phyloP scores from a whole-genome alignment of 2,797 vertebrate genomes.

The Labeo calbasu region DNA sequence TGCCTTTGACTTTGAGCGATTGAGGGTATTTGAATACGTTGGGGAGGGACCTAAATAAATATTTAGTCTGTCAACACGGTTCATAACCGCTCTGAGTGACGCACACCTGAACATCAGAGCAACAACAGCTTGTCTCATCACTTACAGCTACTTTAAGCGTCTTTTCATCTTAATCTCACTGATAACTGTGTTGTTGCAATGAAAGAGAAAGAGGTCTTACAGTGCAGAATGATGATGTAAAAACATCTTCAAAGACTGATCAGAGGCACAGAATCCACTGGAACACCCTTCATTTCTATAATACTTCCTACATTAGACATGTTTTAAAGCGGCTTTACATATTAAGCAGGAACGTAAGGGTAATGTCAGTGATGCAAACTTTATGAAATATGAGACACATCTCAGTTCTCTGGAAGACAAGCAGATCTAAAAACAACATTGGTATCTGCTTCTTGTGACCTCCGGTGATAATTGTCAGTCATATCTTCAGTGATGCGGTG shows the following conservation, averaged over 20 bases:
- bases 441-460: background rate
- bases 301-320: background rate
- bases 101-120: constrained; percentile 6
- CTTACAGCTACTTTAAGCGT: constrained; percentile 12
- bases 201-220: background rate
- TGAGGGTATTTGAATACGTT: constrained; percentile 72
- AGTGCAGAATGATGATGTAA: background rate
- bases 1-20: constrained; percentile 78
- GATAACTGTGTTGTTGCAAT: background rate
- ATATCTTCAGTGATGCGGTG: constrained; percentile 6
- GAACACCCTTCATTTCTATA: background rate
- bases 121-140: background rate
- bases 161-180: background rate
- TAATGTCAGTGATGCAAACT: background rate
- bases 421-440: background rate
- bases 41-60: constrained; percentile 57
- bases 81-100: constrained; percentile 21
- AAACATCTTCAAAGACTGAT: background rate
- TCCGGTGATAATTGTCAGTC: constrained; percentile 33
- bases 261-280: background rate
- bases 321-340: background rate
- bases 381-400: background rate
- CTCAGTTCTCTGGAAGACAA: background rate
- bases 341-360: background rate
- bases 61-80: constrained; percentile 43